A percentile compares a stretch with the other conserved stretches of the same genome.
phyloP scores from a whole-genome alignment of 2,113 vertebrate species.

The Takifugu bimaculatus region DNA sequence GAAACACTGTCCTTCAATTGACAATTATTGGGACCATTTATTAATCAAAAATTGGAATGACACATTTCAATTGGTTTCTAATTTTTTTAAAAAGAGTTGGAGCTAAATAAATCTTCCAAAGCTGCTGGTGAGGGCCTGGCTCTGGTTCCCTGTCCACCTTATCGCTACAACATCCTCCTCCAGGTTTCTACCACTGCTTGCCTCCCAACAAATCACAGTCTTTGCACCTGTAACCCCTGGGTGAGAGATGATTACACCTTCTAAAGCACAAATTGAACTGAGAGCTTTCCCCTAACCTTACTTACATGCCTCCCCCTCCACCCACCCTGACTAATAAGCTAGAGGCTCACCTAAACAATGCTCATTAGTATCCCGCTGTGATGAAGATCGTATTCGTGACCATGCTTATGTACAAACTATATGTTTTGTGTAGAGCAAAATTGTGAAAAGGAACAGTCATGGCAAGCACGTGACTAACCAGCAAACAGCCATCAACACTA shows the following conservation, averaged over 20 bases:
- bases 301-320: slow-evolving; percentile 29
- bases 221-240: slow-evolving; percentile 61
- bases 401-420: too few species aligned
- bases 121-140: slow-evolving; percentile 12
- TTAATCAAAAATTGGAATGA: slow-evolving; percentile 17
- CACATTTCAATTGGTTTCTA: slow-evolving; percentile 30
- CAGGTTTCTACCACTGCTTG: slow-evolving; percentile 29
- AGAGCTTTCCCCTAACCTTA: slow-evolving; percentile 41
- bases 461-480: too few species aligned
- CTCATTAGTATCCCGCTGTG: too few species aligned
- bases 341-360: too few species aligned
- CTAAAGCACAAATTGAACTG: slow-evolving; percentile 58
- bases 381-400: too few species aligned
- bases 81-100: slow-evolving; percentile 26
- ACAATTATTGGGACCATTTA: slow-evolving; percentile 41
- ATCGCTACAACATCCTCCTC: slow-evolving; percentile 27
- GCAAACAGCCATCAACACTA: too few species aligned
- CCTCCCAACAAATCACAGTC: slow-evolving; percentile 56
- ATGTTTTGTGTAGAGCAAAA: too few species aligned
- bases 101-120: slow-evolving; percentile 39
- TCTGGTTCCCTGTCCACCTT: slow-evolving; percentile 18
- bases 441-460: too few species aligned
- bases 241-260: slow-evolving; percentile 69
- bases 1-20: slow-evolving; percentile 52
- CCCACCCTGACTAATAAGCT: slow-evolving; percentile 21